These are phyloP conservation scores for Camelus dromedarius DNA, from an alignment of 2,113 vertebrate genomes.

Conservation along the genomic window DNA sequence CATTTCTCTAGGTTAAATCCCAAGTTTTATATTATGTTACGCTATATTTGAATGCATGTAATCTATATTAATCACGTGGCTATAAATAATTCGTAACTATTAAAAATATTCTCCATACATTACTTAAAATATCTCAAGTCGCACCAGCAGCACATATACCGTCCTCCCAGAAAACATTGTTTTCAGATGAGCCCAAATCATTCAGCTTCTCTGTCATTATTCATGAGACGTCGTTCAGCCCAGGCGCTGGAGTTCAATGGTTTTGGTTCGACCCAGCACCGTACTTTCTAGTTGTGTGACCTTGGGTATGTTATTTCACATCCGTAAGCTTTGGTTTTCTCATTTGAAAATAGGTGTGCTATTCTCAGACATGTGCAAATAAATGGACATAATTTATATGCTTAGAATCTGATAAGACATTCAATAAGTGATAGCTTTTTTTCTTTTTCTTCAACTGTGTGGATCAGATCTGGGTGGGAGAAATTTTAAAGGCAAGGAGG, in stretches of 20 bases:
- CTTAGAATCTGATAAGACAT: not conserved
- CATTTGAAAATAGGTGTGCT: not conserved
- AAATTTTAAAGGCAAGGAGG: not conserved
- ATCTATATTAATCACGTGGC: not conserved
- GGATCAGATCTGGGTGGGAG: not conserved
- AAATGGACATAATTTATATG: not conserved
- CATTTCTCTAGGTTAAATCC: not conserved
- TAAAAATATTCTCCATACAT: not conserved
- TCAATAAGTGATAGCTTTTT: not conserved
- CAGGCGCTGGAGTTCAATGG: not conserved
- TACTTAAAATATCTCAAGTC: not conserved
- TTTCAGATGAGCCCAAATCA: not conserved
- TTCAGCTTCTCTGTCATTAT: not conserved
- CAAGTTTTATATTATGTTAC: not conserved
- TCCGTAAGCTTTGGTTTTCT: not conserved
- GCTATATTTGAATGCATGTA: not conserved
- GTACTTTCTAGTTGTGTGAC: not conserved
- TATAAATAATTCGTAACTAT: constrained; percentile 12
- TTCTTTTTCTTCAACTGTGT: not conserved
- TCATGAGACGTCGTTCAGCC: accelerated
- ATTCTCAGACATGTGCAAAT: not conserved
- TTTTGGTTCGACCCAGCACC: not conserved
- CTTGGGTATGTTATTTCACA: not conserved
- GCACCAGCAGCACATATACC: not conserved
- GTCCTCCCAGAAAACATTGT: not conserved